These are phyloP conservation scores for Julus scanicus DNA, from an alignment of 2,888 invertebrate genomes.

Conservation along the genomic window DNA sequence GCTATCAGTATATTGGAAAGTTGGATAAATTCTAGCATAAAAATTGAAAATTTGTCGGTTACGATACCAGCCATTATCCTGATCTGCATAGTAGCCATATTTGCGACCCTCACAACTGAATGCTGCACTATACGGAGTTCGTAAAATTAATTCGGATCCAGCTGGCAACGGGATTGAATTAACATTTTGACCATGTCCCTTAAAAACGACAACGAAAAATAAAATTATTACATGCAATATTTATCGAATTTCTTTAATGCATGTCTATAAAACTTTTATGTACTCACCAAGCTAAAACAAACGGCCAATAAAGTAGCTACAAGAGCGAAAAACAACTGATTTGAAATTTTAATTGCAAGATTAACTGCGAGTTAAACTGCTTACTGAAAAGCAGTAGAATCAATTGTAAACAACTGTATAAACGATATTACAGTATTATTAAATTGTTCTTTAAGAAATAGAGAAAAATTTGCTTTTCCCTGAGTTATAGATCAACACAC, in stretches of 20 bases:
- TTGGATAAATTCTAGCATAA: neutral
- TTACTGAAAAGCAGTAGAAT: too few species aligned
- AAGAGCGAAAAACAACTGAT: neutral
- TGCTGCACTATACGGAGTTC: conserved; percentile 43
- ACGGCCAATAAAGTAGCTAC: neutral
- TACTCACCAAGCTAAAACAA: conserved; percentile 23
- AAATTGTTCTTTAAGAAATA: too few species aligned
- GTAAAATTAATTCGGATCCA: conserved; percentile 52
- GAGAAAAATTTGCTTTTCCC: too few species aligned
- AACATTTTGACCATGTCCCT: conserved; percentile 10
- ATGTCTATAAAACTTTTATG: neutral
- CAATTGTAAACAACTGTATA: too few species aligned
- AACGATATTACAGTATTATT: too few species aligned
- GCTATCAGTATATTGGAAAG: neutral
- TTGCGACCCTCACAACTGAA: conserved; percentile 61
- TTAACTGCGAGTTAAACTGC: too few species aligned
- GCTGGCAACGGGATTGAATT: conserved; percentile 52
- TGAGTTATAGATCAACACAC: too few species aligned
- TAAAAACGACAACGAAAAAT: neutral
- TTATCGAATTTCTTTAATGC: neutral
- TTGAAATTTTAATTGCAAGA: too few species aligned
- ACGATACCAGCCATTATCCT: neutral
- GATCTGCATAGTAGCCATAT: conserved; percentile 50
- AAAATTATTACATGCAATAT: neutral
- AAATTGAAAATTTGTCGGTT: neutral